Conservation (phyloP, 2,797 vertebrate species). For the Notoglanidium macrostoma region DNA sequence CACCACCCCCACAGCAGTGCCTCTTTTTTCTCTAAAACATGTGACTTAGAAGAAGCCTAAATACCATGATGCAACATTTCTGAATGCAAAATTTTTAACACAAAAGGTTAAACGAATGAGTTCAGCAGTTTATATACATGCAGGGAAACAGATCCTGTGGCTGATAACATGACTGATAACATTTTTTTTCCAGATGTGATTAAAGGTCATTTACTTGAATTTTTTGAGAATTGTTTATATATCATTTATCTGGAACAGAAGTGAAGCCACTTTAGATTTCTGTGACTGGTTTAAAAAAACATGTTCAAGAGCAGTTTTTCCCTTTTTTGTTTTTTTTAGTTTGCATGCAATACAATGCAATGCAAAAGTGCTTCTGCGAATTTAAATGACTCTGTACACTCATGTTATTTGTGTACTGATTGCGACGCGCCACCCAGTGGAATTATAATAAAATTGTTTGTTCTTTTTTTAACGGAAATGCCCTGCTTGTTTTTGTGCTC, state of each 20-base stretch:
- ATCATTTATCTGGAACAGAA: not conserved
- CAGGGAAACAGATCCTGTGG: not conserved
- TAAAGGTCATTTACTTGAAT: not conserved
- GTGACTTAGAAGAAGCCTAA: conserved; percentile 69
- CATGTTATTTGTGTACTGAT: not conserved
- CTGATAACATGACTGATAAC: no score
- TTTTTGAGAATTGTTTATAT: not conserved
- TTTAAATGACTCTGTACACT: not conserved
- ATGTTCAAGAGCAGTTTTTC: not conserved
- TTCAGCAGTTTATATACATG: not conserved
- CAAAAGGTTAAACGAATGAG: conserved; percentile 13
- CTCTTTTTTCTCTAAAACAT: conserved; percentile 56
- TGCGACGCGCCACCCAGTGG: conserved; percentile 31
- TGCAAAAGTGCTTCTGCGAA: not conserved
- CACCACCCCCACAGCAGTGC: conserved; percentile 51
- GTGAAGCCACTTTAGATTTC: not conserved
- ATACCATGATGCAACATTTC: conserved; percentile 35
- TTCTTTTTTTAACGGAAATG: not conserved
- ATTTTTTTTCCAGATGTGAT: not conserved
- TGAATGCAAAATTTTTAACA: not conserved
- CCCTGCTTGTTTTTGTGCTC: not conserved
- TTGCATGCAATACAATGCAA: not conserved
- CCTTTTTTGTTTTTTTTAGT: not conserved
- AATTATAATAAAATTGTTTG: not conserved
- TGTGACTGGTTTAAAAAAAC: not conserved